Evolutionary conservation across 2,797 vertebrate genomes (phyloP).

Genomic region (Sebastes cheni): DNA sequence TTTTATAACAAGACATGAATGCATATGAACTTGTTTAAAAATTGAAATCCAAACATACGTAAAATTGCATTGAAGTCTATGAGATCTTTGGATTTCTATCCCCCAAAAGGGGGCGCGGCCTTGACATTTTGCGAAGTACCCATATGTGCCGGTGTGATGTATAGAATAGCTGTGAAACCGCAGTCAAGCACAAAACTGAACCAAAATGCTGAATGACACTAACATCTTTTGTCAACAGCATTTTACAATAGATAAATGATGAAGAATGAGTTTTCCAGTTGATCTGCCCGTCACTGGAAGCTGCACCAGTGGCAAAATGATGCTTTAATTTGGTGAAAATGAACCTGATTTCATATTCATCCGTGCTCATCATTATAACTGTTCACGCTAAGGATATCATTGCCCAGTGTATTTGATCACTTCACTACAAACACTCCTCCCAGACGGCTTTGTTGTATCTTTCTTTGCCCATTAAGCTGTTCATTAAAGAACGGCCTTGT

Average conservation of each 20-base stretch:
- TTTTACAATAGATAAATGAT: constrained; percentile 40
- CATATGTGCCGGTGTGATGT: too few relatives aligned
- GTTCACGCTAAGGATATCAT: constrained; percentile 64
- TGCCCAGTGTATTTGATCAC: constrained; percentile 69
- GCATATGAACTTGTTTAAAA: too few relatives aligned
- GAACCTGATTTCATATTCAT: constrained; percentile 66
- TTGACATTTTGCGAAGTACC: too few relatives aligned
- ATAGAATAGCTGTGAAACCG: constrained; percentile 19
- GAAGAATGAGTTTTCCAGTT: constrained; percentile 54
- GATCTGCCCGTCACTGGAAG: constrained; percentile 47
- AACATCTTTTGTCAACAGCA: constrained; percentile 28
- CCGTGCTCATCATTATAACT: constrained; percentile 60
- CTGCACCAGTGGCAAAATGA: constrained; percentile 46
- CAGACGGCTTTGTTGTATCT: constrained; percentile 75
- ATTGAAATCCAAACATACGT: too few relatives aligned
- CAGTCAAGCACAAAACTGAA: constrained; percentile 24
- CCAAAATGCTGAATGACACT: constrained; percentile 43
- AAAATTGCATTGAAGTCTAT: too few relatives aligned
- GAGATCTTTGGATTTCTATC: too few relatives aligned
- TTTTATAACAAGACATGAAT: too few relatives aligned
- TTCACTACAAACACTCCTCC: constrained; percentile 72
- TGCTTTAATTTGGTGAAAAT: constrained; percentile 56
- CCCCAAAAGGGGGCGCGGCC: too few relatives aligned
- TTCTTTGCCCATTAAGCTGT: constrained; percentile 74
- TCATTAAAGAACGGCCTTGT: constrained; percentile 75